Conservation (phyloP, 2,888 invertebrate genomes). For the Mythimna vitellina region DNA sequence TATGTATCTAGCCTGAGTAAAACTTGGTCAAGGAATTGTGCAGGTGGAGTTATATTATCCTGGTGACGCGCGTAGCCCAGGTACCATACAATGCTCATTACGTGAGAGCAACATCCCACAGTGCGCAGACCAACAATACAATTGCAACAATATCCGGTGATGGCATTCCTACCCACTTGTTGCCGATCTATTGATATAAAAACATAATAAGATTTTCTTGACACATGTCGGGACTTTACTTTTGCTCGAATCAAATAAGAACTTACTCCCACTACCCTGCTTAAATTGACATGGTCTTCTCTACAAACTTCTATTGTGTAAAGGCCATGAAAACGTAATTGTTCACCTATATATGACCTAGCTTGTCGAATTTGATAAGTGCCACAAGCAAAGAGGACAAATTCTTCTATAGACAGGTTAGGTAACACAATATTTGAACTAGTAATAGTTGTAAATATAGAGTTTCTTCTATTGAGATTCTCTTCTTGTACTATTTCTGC, state of each 20-base stretch:
- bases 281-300: conserved; percentile 32
- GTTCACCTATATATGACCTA: conserved; percentile 24
- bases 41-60: conserved; percentile 7
- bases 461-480: too few species aligned
- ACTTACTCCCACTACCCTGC: conserved; percentile 27
- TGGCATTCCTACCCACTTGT: conserved; percentile 19
- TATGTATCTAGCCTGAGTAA: too few species aligned
- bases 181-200: conserved; percentile 15
- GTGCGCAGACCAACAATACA: conserved; percentile 25
- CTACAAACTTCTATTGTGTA: conserved; percentile 28
- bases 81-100: conserved; percentile 22
- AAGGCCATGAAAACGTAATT: conserved; percentile 18
- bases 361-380: too few species aligned
- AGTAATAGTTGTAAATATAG: too few species aligned
- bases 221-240: conserved; percentile 25
- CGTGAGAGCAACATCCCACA: conserved; percentile 28
- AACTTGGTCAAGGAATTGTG: too few species aligned
- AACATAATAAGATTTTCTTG: conserved; percentile 13
- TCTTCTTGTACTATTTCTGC: conserved; percentile 18
- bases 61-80: not conserved
- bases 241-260: conserved; percentile 34
- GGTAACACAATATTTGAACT: too few species aligned
- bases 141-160: conserved; percentile 25
- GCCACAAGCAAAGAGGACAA: too few species aligned
- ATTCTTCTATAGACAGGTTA: too few species aligned